Conservation (phyloP, 1,140 invertebrate genomes). For the Drosophila jambulina region DNA sequence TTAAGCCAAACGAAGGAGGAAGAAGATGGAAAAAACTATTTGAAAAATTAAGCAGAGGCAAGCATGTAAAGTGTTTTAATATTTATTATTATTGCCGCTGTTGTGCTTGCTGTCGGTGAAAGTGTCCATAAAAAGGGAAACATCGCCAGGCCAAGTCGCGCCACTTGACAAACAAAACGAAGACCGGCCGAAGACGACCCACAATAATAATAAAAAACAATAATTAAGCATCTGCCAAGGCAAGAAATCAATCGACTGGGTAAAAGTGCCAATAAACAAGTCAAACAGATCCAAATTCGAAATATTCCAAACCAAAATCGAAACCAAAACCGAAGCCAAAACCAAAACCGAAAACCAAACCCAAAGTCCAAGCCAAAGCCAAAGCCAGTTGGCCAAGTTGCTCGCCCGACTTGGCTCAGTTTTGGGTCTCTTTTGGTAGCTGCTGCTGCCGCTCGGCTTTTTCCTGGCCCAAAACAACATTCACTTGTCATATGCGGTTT, state of each 20-base stretch:
- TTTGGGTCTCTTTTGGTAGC: constrained; percentile 24
- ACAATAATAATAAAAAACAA: constrained; percentile 38
- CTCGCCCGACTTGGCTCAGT: constrained; percentile 42
- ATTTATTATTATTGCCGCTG: constrained; percentile 43
- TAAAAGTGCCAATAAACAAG: constrained; percentile 70
- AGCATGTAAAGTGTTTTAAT: constrained; percentile 56
- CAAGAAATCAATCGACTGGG: constrained; percentile 60
- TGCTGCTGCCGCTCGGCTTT: constrained; percentile 27
- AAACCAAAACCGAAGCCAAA: constrained; percentile 11
- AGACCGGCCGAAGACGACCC: neutral
- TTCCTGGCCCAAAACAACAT: constrained; percentile 75
- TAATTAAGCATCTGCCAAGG: constrained; percentile 42
- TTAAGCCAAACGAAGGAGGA: neutral
- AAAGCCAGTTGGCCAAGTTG: constrained; percentile 42
- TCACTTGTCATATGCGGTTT: constrained; percentile 74
- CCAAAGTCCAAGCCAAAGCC: constrained; percentile 30
- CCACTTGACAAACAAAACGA: constrained; percentile 34
- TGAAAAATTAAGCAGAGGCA: constrained; percentile 42
- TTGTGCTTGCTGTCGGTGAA: constrained; percentile 37
- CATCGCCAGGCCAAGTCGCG: constrained; percentile 7
- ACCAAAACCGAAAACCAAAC: constrained; percentile 1
- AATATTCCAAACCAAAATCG: constrained; percentile 5
- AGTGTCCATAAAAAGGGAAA: constrained; percentile 49
- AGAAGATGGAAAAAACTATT: constrained; percentile 17
- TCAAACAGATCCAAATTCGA: constrained; percentile 43